Conservation (phyloP, 2,113 vertebrate genomes). For the Ictalurus punctatus region DNA sequence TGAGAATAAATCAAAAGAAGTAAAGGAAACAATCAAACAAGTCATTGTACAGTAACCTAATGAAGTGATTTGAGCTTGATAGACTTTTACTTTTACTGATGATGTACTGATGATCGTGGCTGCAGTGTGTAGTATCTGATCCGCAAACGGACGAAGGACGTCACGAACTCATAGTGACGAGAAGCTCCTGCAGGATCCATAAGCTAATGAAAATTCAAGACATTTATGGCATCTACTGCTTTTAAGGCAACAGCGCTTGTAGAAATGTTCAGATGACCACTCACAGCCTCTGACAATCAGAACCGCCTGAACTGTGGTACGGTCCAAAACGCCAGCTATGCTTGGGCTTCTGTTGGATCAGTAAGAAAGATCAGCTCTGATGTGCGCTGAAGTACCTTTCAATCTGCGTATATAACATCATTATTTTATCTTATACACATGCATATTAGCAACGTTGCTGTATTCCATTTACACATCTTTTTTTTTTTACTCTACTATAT, state of each 20-base stretch:
- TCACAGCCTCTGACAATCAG: neutral
- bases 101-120: neutral
- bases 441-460: constrained; percentile 32
- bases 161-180: neutral
- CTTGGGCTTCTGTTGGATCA: neutral
- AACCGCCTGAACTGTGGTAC: constrained; percentile 7
- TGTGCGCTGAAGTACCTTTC: neutral
- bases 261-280: constrained; percentile 7
- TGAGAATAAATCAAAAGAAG: neutral
- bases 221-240: neutral
- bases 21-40: neutral
- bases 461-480: constrained; percentile 32
- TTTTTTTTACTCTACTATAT: constrained; percentile 11
- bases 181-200: neutral
- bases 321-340: neutral
- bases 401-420: constrained; percentile 36
- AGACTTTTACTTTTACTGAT: neutral
- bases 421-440: constrained; percentile 37
- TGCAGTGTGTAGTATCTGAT: constrained; percentile 7
- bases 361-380: constrained; percentile 8
- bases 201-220: constrained; percentile 1
- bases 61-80: too few relatives aligned
- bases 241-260: neutral
- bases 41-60: neutral
- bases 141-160: neutral